phyloP scores from a whole-genome alignment of 2,888 invertebrate species.

The Boloria euphrosyne region DNA sequence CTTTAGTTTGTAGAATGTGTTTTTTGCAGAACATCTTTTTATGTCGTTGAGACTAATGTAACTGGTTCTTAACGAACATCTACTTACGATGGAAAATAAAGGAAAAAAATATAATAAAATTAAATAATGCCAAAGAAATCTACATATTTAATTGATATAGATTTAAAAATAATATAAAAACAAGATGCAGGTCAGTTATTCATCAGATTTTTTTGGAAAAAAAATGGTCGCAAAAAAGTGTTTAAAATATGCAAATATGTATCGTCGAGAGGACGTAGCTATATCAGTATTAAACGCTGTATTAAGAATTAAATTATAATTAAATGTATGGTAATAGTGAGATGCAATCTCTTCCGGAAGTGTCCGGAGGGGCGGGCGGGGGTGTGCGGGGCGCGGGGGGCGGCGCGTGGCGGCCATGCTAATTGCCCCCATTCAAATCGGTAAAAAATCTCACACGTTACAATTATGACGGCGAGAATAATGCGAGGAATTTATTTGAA shows the following conservation, averaged over 20 bases:
- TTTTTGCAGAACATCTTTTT: constrained; percentile 18
- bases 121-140: neutral
- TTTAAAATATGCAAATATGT: constrained; percentile 6
- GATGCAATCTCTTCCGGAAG: constrained; percentile 32
- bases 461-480: constrained; percentile 72
- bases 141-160: neutral
- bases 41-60: constrained; percentile 5
- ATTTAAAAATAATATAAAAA: constrained; percentile 1
- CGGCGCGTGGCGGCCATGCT: constrained; percentile 30
- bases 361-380: constrained; percentile 1
- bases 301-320: neutral
- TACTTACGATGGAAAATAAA: constrained; percentile 20
- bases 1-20: constrained; percentile 8
- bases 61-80: constrained; percentile 23
- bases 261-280: neutral
- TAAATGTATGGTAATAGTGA: neutral
- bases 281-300: neutral
- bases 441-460: constrained; percentile 67
- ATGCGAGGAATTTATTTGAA: constrained; percentile 76
- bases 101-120: constrained; percentile 7
- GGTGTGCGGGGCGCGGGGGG: constrained; percentile 21
- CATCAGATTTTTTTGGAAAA: neutral
- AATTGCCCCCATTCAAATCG: constrained; percentile 47
- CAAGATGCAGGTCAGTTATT: constrained; percentile 18
- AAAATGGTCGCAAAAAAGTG: neutral